Percentiles rank a stretch among this genome's conserved stretches.
These are phyloP conservation scores for Vulpes vulpes DNA, from an alignment of 2,113 vertebrate genomes.

Conservation along the genomic window DNA sequence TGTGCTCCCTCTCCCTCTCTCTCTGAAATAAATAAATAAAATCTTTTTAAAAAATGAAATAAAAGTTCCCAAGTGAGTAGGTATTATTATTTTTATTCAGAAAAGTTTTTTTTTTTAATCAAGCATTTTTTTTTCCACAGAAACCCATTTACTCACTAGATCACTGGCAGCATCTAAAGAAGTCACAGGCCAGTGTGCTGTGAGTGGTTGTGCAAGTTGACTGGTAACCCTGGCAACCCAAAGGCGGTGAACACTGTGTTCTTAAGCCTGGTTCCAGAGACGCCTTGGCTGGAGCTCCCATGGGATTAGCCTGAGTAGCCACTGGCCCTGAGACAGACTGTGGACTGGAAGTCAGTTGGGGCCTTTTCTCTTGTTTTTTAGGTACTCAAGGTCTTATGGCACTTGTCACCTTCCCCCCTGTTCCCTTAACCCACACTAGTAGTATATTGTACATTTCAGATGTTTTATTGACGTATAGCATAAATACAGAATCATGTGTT, in stretches of 20 bases:
- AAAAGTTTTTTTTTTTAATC: neutral
- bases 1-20: neutral
- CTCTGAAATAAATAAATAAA: neutral
- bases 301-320: neutral
- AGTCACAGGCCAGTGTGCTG: neutral
- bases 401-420: neutral
- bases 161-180: neutral
- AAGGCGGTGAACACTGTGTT: neutral
- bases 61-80: neutral
- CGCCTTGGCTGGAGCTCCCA: neutral
- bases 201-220: neutral
- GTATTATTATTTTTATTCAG: neutral
- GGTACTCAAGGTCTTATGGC: neutral
- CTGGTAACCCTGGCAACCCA: slow-evolving; percentile 60
- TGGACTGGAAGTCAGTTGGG: neutral
- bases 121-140: neutral
- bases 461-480: neutral
- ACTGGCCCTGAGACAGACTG: neutral
- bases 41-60: neutral
- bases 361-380: neutral
- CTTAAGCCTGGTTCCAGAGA: neutral
- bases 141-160: neutral
- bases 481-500: too few relatives aligned
- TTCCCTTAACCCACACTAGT: neutral
- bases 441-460: too few relatives aligned